These are phyloP conservation scores for Cyphomyrmex costatus DNA, from an alignment of 1,140 invertebrate genomes.

Conservation along the genomic window DNA sequence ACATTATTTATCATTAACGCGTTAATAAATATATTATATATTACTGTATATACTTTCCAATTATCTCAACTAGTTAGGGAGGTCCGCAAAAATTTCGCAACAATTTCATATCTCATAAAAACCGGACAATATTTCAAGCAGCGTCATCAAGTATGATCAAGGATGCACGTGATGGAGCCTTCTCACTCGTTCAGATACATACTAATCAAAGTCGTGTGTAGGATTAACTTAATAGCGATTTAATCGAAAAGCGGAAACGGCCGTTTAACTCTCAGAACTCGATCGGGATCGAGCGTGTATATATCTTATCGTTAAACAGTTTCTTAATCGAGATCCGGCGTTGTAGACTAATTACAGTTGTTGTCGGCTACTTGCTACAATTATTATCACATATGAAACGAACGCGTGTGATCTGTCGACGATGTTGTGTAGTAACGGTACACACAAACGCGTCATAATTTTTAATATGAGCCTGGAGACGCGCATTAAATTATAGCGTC, in stretches of 20 bases:
- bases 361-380: not conserved
- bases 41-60: slow-evolving; percentile 17
- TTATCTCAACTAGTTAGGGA: not conserved
- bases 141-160: slow-evolving; percentile 22
- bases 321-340: slow-evolving; percentile 35
- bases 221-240: slow-evolving; percentile 58
- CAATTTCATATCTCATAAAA: slow-evolving; percentile 35
- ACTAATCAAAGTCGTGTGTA: slow-evolving; percentile 53
- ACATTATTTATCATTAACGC: slow-evolving; percentile 10
- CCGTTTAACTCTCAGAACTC: slow-evolving; percentile 33
- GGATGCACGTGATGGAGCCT: slow-evolving; percentile 17
- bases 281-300: slow-evolving; percentile 25
- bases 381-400: slow-evolving; percentile 32
- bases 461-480: not conserved
- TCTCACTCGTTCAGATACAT: slow-evolving; percentile 44
- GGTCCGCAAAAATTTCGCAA: slow-evolving; percentile 13
- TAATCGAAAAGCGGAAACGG: slow-evolving; percentile 61
- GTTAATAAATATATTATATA: slow-evolving; percentile 27
- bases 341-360: slow-evolving; percentile 48
- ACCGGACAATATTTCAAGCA: slow-evolving; percentile 27
- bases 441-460: slow-evolving; percentile 32
- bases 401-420: slow-evolving; percentile 4
- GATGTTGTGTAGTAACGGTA: slow-evolving; percentile 33
- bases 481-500: slow-evolving; percentile 12
- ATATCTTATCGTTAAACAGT: slow-evolving; percentile 9